Evolutionary conservation across 2,113 vertebrate genomes (phyloP), one percentile per base, ranked within the genome.

Genomic region (Lichenostomus cassidix): DNA sequence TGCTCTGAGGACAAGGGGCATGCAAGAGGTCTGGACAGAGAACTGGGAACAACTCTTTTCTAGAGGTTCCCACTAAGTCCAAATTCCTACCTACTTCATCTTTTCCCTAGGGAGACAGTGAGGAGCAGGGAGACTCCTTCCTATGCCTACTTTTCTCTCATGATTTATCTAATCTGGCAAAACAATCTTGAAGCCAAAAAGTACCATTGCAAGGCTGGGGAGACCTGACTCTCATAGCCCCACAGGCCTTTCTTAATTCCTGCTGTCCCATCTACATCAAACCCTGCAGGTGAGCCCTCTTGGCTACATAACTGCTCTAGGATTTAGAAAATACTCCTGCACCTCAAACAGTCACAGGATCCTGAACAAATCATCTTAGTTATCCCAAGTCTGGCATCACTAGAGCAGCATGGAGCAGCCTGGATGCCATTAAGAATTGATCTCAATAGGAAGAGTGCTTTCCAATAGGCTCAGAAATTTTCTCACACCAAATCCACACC

Each of bases 21-120:
- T 91, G 96, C 95, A 92, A 94, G 65, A 73, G 82, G 56, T 56
- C 91, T 94, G 86, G 80, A 91, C 24, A 17, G 73, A 91, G n/a
- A 91, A 41, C 31, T 1, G 9, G 47, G 69, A 91, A 91, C 56
- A 71, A 16, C 35, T 58, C 28, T 81, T 16, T 69, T 39, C 47
- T 35, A 75, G 64, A 89, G 39, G 28, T 75, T 88, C 56, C 47
- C 56, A 50, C 14, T 79, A 68, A 74, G 41, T 56, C 24, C 28
- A 50, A 64, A 80, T 41, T 69, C 87, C 69, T 93, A 56, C 11
- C 68, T 82, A 84, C 29, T 52, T 35, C 44, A 33, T 46, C 24
- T 83, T 74, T 67, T n/a, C 25, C 27, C 19, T 35, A 39, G 37
- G 35, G 15, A 84, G 47, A n/a, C 20, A 83, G 31, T n/a, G 37